phyloP scores from a whole-genome alignment of 2,797 vertebrate species.

The Cuculus canorus region DNA sequence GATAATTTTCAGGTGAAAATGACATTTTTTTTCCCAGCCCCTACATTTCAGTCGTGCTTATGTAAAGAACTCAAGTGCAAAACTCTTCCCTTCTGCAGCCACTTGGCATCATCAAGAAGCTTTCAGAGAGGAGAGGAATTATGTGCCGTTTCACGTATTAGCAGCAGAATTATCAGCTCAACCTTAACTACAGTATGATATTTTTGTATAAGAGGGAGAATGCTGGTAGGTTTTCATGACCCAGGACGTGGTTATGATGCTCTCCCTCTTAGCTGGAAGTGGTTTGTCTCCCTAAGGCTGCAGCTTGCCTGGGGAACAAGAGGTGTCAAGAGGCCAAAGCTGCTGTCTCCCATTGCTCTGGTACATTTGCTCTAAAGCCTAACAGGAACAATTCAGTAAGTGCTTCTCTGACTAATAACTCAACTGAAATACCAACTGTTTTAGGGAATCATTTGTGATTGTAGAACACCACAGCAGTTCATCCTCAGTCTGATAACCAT shows the following conservation, averaged over 20 bases:
- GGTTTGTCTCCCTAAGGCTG: not conserved
- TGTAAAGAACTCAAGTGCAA: not conserved
- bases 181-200: not conserved
- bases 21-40: rapidly evolving
- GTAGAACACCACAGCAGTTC: not conserved
- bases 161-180: not conserved
- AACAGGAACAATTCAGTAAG: not conserved
- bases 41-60: not conserved
- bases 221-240: not conserved
- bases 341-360: not conserved
- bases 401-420: not conserved
- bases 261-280: not conserved
- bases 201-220: not conserved
- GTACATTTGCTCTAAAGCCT: not conserved
- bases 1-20: not conserved
- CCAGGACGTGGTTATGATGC: not conserved
- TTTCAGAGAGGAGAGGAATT: not conserved
- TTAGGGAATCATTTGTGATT: not conserved
- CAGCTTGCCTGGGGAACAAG: not conserved
- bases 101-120: not conserved
- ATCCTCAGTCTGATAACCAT: not conserved
- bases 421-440: not conserved
- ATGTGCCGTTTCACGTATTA: not conserved
- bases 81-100: not conserved
- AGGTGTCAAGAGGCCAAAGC: not conserved